These are phyloP conservation scores for Rhizoglyphus robini DNA, from an alignment of 1,140 invertebrate species.

Conservation along the genomic window DNA sequence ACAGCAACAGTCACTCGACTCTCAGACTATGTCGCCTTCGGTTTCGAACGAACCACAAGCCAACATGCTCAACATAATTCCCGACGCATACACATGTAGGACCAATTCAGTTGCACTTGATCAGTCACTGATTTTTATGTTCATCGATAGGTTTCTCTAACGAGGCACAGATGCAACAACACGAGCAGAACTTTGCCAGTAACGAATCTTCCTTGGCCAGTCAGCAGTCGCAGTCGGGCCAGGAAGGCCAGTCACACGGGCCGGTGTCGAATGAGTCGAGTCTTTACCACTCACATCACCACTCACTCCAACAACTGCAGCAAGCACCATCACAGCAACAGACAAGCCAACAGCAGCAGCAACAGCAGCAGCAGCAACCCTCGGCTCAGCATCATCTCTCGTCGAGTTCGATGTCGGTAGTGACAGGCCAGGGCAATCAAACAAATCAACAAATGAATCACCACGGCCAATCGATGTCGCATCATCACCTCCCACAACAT, in stretches of 20 bases:
- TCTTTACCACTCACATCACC: neutral
- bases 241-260: neutral
- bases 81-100: neutral
- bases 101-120: neutral
- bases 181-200: neutral
- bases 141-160: neutral
- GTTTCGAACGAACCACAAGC: neutral
- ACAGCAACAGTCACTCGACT: neutral
- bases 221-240: neutral
- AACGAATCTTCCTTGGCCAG: neutral
- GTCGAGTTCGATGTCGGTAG: too few relatives aligned
- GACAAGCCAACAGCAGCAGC: neutral
- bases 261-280: too few relatives aligned
- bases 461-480: neutral
- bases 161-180: neutral
- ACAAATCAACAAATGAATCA: neutral
- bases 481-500: neutral
- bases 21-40: neutral
- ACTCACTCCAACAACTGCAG: neutral
- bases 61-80: slow-evolving; percentile 1
- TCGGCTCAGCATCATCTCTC: too few relatives aligned
- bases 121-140: neutral
- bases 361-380: neutral
- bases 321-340: neutral
- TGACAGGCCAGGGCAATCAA: neutral